A percentile compares a stretch with the other conserved stretches of the same genome.
phyloP scores from a whole-genome alignment of 2,113 vertebrate species.

The Athene noctua region DNA sequence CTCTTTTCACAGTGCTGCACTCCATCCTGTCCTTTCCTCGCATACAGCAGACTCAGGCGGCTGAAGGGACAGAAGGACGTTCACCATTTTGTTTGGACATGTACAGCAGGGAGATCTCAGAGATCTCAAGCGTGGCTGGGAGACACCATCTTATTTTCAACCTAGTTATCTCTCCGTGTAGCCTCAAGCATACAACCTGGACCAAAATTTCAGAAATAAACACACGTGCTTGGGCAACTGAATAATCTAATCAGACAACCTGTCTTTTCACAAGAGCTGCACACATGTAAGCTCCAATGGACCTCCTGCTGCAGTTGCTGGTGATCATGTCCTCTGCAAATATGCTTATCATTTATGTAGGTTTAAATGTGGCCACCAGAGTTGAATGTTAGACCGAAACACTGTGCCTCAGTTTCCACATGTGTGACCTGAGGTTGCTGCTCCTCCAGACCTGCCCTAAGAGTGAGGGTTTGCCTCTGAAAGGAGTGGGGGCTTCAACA shows the following conservation, averaged over 20 bases:
- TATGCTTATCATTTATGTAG: neutral
- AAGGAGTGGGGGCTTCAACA: neutral
- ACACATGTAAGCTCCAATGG: fast-evolving
- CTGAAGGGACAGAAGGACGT: neutral
- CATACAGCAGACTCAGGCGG: neutral
- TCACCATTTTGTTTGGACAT: neutral
- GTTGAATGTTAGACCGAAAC: neutral
- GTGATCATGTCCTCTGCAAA: neutral
- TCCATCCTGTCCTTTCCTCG: neutral
- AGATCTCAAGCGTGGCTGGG: neutral
- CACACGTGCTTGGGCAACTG: neutral
- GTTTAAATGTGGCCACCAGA: neutral
- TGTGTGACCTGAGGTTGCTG: neutral
- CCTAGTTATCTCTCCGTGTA: neutral
- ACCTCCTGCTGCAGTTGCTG: neutral
- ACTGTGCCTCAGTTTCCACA: neutral
- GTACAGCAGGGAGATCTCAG: neutral
- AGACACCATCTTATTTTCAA: neutral
- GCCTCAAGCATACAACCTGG: neutral
- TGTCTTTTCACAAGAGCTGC: neutral
- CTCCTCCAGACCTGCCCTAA: neutral
- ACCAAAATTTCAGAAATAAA: neutral
- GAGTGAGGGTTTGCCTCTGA: neutral
- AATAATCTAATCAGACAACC: neutral
- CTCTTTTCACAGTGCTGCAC: neutral